A percentile compares a stretch with the other conserved stretches of the same genome.
Evolutionary conservation across 2,888 invertebrate genomes (phyloP).

Genomic region (Leistus spinibarbis): DNA sequence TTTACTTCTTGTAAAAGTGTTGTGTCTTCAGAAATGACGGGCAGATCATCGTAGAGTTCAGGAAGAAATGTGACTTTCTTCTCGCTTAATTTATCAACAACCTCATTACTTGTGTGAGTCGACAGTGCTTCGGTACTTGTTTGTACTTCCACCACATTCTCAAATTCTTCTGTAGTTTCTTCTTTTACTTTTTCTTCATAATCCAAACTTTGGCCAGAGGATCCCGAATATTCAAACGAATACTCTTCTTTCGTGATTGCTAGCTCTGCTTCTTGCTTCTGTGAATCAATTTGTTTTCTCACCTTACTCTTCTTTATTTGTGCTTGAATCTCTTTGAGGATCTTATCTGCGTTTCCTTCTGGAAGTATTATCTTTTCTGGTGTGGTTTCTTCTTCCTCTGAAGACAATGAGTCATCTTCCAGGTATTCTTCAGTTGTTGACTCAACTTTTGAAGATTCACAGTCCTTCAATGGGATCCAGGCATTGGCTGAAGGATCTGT

Average conservation of each 20-base stretch:
- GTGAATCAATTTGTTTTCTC: background rate
- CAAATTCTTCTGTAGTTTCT: too few relatives aligned
- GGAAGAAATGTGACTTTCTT: background rate
- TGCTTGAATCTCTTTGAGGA: background rate
- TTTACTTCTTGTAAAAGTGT: background rate
- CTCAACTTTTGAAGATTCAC: background rate
- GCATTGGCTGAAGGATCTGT: background rate
- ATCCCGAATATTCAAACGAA: slow-evolving; percentile 17
- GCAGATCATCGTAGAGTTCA: background rate
- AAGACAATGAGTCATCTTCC: background rate
- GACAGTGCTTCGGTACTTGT: background rate
- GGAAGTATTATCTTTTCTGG: background rate
- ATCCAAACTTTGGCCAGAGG: background rate
- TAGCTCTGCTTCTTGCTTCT: background rate
- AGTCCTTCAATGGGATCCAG: background rate
- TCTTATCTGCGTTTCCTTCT: background rate
- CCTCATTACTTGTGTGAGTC: background rate
- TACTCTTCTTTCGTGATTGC: slow-evolving; percentile 2
- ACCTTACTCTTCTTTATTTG: background rate
- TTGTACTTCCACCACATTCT: slow-evolving; percentile 12
- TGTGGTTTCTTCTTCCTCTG: background rate
- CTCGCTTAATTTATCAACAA: background rate
- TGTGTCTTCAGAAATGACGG: background rate
- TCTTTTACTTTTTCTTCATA: slow-evolving; percentile 8
- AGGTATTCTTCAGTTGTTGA: background rate